These are phyloP conservation scores for Ennomos fuscantarius DNA, from an alignment of 2,888 invertebrate genomes.

Conservation along the genomic window DNA sequence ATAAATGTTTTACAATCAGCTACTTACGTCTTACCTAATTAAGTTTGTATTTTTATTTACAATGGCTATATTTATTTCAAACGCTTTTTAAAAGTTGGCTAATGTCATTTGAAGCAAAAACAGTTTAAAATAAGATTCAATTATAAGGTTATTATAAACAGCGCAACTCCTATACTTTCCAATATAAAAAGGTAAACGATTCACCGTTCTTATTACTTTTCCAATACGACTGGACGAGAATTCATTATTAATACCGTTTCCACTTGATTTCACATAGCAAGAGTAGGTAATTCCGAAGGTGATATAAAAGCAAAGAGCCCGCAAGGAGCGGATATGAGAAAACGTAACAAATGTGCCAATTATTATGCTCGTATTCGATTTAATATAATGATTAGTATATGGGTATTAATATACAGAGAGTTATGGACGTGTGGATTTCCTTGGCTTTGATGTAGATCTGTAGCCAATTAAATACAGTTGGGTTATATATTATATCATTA, in stretches of 20 bases:
- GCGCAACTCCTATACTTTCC: too few relatives aligned
- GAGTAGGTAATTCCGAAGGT: slow-evolving; percentile 20
- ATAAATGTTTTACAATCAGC: slow-evolving; percentile 6
- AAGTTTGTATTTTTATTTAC: too few relatives aligned
- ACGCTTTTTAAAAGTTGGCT: too few relatives aligned
- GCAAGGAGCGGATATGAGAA: slow-evolving; percentile 27
- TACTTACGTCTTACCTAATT: too few relatives aligned
- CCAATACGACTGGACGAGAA: slow-evolving; percentile 7
- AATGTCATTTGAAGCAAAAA: too few relatives aligned
- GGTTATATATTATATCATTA: not conserved
- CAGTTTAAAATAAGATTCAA: too few relatives aligned
- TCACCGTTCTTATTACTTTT: not conserved
- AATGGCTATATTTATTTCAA: too few relatives aligned
- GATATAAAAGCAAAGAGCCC: slow-evolving; percentile 15
- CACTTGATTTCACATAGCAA: slow-evolving; percentile 14
- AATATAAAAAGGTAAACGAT: too few relatives aligned
- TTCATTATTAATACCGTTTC: slow-evolving; percentile 17
- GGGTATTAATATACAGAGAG: slow-evolving; percentile 8
- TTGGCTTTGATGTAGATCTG: slow-evolving; percentile 12
- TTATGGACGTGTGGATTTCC: slow-evolving; percentile 4
- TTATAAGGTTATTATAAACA: too few relatives aligned
- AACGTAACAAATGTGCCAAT: slow-evolving; percentile 26
- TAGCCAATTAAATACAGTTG: not conserved
- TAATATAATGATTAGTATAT: slow-evolving; percentile 9
- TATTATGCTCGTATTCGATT: slow-evolving; percentile 18